phyloP scores from a whole-genome alignment of 2,113 vertebrate genomes.

The Apistogramma diplotaenia region DNA sequence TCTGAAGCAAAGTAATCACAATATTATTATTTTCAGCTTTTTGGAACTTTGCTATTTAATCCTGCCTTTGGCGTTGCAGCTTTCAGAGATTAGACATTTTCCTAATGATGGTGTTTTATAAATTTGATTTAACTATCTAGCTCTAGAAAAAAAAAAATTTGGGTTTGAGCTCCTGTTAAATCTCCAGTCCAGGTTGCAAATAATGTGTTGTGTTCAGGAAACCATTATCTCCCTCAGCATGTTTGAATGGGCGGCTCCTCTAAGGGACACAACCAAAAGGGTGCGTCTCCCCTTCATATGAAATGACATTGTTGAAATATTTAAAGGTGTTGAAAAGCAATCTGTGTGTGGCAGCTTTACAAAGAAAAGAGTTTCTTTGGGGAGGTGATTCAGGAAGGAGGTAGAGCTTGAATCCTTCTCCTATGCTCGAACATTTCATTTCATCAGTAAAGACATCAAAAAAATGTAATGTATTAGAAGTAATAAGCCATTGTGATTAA shows the following conservation, averaged over 20 bases:
- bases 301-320: conserved; percentile 51
- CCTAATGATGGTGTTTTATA: not conserved
- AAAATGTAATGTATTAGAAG: not conserved
- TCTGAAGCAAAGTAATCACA: not conserved
- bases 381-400: not conserved
- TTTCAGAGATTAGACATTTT: not conserved
- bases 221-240: not conserved
- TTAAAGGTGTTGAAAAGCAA: conserved; percentile 10
- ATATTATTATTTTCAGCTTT: not conserved
- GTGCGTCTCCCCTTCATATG: not conserved
- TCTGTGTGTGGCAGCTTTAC: not conserved
- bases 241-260: not conserved
- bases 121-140: not conserved
- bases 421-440: not conserved
- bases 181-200: not conserved
- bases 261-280: conserved; percentile 16
- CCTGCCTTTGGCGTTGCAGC: not conserved
- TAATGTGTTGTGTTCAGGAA: not conserved
- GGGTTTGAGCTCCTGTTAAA: not conserved
- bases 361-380: not conserved
- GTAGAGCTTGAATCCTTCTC: not conserved
- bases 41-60: not conserved
- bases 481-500: not conserved
- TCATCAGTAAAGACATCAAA: not conserved
- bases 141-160: not conserved